Evolutionary conservation across 2,888 invertebrate species (phyloP).

Genomic region (Homarus gammarus): DNA sequence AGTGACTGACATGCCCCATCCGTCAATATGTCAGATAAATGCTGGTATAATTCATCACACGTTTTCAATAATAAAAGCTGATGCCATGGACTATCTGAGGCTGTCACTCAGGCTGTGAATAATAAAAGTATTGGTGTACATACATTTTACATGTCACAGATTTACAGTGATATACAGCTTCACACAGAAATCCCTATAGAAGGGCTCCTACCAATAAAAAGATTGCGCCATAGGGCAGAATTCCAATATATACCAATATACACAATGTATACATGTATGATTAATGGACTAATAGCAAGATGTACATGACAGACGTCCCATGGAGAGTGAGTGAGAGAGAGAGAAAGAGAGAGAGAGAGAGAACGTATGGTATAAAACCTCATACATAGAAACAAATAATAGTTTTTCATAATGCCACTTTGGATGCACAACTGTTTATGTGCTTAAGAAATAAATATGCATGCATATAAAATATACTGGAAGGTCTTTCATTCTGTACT

Average conservation of each 20-base stretch:
- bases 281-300: constrained; percentile 38
- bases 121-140: constrained; percentile 6
- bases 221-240: constrained; percentile 48
- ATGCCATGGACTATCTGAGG: background rate
- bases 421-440: too few species aligned
- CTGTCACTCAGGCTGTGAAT: constrained; percentile 13
- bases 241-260: constrained; percentile 42
- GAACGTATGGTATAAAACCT: constrained; percentile 10
- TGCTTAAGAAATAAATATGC: background rate
- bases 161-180: constrained; percentile 12
- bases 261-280: constrained; percentile 56
- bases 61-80: background rate
- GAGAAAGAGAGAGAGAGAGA: background rate
- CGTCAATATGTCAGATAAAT: too few species aligned
- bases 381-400: background rate
- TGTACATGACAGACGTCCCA: constrained; percentile 4
- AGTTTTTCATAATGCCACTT: too few species aligned
- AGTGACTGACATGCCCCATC: too few species aligned
- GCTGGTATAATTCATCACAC: too few species aligned
- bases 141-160: background rate
- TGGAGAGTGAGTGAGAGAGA: background rate
- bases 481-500: too few species aligned
- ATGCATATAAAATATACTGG: background rate
- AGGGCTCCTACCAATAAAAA: constrained; percentile 28
- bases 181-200: constrained; percentile 13